phyloP scores from a whole-genome alignment of 2,888 invertebrate species.

The Drosophila mimica region DNA sequence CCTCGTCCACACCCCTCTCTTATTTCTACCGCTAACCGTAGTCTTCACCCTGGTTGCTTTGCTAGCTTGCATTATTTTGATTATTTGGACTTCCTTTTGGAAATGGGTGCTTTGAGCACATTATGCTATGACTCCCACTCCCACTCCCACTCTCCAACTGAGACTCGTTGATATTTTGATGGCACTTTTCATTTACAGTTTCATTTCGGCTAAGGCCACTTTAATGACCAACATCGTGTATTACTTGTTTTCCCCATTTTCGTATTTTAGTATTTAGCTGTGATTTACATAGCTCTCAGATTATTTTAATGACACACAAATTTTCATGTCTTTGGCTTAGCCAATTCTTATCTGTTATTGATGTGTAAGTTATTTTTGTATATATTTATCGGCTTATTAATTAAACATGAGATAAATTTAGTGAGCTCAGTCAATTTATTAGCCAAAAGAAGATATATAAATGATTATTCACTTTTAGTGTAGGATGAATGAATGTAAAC shows the following conservation, averaged over 20 bases:
- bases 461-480: not conserved
- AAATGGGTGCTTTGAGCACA: slow-evolving; percentile 70
- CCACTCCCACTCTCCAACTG: slow-evolving; percentile 28
- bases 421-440: slow-evolving; percentile 10
- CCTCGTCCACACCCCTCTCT: slow-evolving; percentile 15
- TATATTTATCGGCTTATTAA: slow-evolving; percentile 25
- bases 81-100: slow-evolving; percentile 66
- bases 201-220: slow-evolving; percentile 45
- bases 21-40: not conserved
- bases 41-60: slow-evolving; percentile 30
- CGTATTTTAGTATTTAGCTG: slow-evolving; percentile 31
- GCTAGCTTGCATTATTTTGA: slow-evolving; percentile 74
- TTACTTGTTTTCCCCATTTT: slow-evolving; percentile 21
- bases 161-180: slow-evolving; percentile 65
- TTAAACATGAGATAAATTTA: slow-evolving; percentile 16
- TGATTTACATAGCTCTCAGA: slow-evolving; percentile 59
- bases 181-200: slow-evolving; percentile 58
- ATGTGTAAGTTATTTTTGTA: slow-evolving; percentile 9
- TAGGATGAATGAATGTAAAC: not conserved
- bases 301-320: slow-evolving; percentile 44
- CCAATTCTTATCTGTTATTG: slow-evolving; percentile 30
- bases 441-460: not conserved
- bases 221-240: slow-evolving; percentile 43
- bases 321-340: slow-evolving; percentile 19
- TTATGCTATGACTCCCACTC: slow-evolving; percentile 58